Evolutionary conservation across 2,797 vertebrate genomes (phyloP), one percentile per base, ranked within the genome.

Genomic region (Acomys russatus): DNA sequence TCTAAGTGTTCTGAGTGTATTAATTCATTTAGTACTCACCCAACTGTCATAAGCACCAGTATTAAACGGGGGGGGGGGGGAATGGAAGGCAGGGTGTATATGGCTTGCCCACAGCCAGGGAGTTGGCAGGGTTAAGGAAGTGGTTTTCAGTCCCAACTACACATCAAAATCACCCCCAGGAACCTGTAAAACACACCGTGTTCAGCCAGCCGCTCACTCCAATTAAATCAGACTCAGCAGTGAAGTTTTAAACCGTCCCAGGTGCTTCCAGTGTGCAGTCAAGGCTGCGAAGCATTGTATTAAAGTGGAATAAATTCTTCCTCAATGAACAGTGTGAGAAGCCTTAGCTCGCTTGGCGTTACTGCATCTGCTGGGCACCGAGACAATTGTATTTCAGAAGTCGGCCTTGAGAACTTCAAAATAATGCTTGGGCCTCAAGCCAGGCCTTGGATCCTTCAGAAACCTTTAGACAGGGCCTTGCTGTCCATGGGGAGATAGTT

Each of bases 1-100:
- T 88, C 54, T 88, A 94, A 88, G 77, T 28, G 25, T 90, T 94
- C 63, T n/a, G 59, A 86, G 85, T 64, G n/a, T 88, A 96, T 79
- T 89, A 68, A 63, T 25, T 85, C 12, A 77, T 87, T 70, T 63
- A 56, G 49, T 89, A 80, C 68, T 73, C 68, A 78, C 82, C 68
- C 90, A 94, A 73, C 66, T 51, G 22, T 73, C 64, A 59, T 73
- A 94, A 74, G 71, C 80, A 66, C 11, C 17, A 56, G 63, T 18
- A 66, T 71, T 94, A 85, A 30, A 61, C 38, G 61, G 20, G 44
- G 49, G 35, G 61, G 33, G 51, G 54, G 35, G 54, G 33, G 92
- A 59, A 92, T 5, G 8, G 17, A 91, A 93, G 56, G 91, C 79
- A 54, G 54, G 59, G 14, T 93, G 78, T 86, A 49, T 56, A 25